Base-by-base conservation (phyloP, 1,140 invertebrate species). In the Sarcophaga bullata region DNA sequence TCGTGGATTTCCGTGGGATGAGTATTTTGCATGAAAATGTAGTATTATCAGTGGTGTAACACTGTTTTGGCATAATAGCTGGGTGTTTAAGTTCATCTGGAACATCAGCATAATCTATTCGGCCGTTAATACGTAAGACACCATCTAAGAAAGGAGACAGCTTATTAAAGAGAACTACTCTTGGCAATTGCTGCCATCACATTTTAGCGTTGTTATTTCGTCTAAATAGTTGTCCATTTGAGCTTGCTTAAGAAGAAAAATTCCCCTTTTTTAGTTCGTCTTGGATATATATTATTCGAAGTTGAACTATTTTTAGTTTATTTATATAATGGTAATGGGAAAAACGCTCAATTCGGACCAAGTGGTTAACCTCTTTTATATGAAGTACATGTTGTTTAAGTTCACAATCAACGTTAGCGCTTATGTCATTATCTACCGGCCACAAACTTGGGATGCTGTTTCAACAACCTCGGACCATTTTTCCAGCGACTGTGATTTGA, bases 1-100 rank as follows among this genome's bases (percentile, higher is more conserved):
- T 76, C 81, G 73, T n/a, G n/a, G n/a, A n/a, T 73, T 54, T 49
- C 37, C 11, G 17, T 75, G 81, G n/a, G n/a, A 73, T 82, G 72
- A n/a, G 19, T 37, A 82, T 17, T 76, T 19, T 75, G 13, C 47
- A n/a, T n/a, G n/a, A n/a, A 10, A n/a, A 25, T 82, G 81, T 17
- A 52, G 13, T 11, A 73, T 54, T 25, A 82, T 17, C 25, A 15
- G 81, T 80, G 15, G 58, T 81, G 10, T 46, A 46, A 81, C 47
- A 10, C 15, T 81, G 50, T 81, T 73, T 81, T 48, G 80, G 80
- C 37, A 81, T 46, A 48, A 81, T 68, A 13, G 25, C 49, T 19
- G 48, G 19, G 25, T 58, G 7, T 13, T 58, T 48, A 10, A 25
- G n/a, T 37, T n/a, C 54, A 25, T n/a, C 8, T 10, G 13, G 50